These are phyloP conservation scores for Mellilla xanthometata DNA, from an alignment of 2,888 invertebrate species.

Conservation along the genomic window DNA sequence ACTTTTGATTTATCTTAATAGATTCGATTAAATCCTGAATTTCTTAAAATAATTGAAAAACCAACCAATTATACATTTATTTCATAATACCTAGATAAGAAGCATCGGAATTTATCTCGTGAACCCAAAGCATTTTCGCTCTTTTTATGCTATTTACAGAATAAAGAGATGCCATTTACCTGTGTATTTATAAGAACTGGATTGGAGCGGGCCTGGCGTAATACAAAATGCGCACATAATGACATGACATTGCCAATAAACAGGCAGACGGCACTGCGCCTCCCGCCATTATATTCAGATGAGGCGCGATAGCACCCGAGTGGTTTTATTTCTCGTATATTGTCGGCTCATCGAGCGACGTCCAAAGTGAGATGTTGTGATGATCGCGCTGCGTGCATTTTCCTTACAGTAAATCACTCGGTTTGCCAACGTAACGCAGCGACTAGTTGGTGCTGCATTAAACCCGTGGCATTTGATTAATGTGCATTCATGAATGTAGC, in stretches of 20 bases:
- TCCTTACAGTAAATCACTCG: constrained; percentile 23
- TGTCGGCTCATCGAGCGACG: constrained; percentile 12
- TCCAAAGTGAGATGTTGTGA: constrained; percentile 46
- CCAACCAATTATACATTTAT: too few relatives aligned
- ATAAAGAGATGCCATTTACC: background rate
- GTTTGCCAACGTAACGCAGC: constrained; percentile 14
- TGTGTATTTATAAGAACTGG: constrained; percentile 18
- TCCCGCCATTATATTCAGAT: constrained; percentile 76
- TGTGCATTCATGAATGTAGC: constrained; percentile 52
- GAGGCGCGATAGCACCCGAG: constrained; percentile 50
- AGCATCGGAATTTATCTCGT: too few relatives aligned
- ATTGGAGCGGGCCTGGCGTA: constrained; percentile 33
- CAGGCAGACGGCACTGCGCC: constrained; percentile 50
- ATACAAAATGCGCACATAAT: constrained; percentile 56
- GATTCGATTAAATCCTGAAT: too few relatives aligned
- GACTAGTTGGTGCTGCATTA: constrained; percentile 32
- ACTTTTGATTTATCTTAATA: too few relatives aligned
- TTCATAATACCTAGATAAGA: too few relatives aligned
- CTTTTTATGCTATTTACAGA: background rate
- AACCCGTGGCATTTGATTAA: constrained; percentile 52
- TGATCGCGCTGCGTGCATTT: constrained; percentile 29
- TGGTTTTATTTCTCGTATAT: constrained; percentile 27
- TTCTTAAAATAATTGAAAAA: too few relatives aligned
- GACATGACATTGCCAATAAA: constrained; percentile 56
- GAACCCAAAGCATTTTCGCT: too few relatives aligned